Base-by-base conservation (phyloP, 1,140 invertebrate species). In the Antheraea pernyi region DNA sequence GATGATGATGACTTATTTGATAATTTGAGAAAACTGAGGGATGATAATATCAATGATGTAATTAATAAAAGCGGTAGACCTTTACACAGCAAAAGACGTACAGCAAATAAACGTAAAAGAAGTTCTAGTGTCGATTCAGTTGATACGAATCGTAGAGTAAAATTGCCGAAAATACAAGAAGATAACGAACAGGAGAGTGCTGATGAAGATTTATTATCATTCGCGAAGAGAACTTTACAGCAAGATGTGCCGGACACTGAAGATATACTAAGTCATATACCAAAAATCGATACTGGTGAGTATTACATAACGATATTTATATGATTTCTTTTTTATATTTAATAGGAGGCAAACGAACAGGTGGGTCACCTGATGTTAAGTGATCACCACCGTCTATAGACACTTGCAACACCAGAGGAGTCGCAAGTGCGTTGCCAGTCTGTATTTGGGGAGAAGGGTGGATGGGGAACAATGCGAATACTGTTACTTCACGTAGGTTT, bases 201-300 rank as follows among this genome's bases (percentile, higher is more conserved):
- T 19, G 81, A 81, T 68, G 87, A 91, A n/a, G 89, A 91, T 71
- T 86, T 91, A 60, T 68, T 90, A 36, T 82, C 80, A 1, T 91
- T 90, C 60, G 89, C 87, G 19, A 91, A 87, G 78, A 86, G 84
- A 75, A 90, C 87, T 0, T 73, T 90, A 8, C 80, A 88, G 68
- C 80, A 80, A 1, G 83, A 87, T 18, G 69, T 86, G 30, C 85
- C 88, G 13, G 87, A 91, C 59, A 89, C 86, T 60, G 88, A 91
- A 69, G 86, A 89, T 46, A 85, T 90, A 68, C 71, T 88, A 11
- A 83, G 67, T 66, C 76, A 72, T 61, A 71, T 88, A 58, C 79
- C 80, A 2, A 75, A 66, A 76, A 68, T 69, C 30, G 48, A 70
- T 59, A 81, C 72, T 58, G 87, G 89, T 89, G 78, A 85, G 85